Evolutionary conservation across 2,888 invertebrate genomes (phyloP).

Genomic region (Tubulanus polymorphus): DNA sequence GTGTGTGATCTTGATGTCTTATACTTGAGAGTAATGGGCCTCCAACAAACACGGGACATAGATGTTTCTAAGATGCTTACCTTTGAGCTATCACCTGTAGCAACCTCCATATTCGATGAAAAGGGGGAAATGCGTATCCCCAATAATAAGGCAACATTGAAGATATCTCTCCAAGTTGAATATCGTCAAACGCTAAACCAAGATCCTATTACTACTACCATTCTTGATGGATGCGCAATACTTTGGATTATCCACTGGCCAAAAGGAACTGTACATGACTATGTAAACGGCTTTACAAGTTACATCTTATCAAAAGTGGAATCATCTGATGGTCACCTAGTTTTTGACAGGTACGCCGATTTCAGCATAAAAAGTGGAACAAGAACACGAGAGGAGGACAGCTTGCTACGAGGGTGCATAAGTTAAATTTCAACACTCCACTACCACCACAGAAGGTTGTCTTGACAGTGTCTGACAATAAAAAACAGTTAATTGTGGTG

Average conservation of each 20-base stretch:
- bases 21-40: background rate
- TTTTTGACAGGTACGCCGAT: constrained; percentile 16
- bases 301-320: background rate
- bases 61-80: background rate
- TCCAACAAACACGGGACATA: background rate
- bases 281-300: constrained; percentile 11
- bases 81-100: background rate
- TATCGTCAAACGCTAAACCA: background rate
- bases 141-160: constrained; percentile 3
- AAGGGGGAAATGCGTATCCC: background rate
- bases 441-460: constrained; percentile 17
- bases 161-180: constrained; percentile 10
- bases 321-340: constrained; percentile 4
- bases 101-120: background rate
- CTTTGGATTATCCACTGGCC: constrained; percentile 19
- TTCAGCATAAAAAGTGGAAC: constrained; percentile 17
- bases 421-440: constrained; percentile 10
- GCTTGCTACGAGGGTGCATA: constrained; percentile 6
- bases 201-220: constrained; percentile 3
- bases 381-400: constrained; percentile 6
- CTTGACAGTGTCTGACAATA: constrained; percentile 19
- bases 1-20: background rate
- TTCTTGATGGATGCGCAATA: constrained; percentile 20
- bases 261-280: constrained; percentile 15
- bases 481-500: constrained; percentile 20